Percentiles rank a stretch among this genome's conserved stretches.
Evolutionary conservation across 2,888 invertebrate species (phyloP).

Genomic region (Acanthosoma haemorrhoidale): DNA sequence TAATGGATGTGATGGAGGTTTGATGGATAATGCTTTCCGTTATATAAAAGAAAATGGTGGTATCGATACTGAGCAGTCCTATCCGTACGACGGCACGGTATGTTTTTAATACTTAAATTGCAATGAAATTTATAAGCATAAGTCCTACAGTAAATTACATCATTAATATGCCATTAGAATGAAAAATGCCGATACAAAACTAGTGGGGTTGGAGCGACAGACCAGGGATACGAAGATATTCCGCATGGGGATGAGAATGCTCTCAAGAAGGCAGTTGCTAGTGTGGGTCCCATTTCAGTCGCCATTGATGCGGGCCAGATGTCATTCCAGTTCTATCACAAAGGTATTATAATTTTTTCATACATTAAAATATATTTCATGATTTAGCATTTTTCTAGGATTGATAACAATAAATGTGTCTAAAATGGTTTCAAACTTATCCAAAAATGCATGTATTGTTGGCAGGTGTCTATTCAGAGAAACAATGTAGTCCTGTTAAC

Average conservation of each 20-base stretch:
- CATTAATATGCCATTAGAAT: conserved; percentile 37
- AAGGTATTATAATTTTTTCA: conserved; percentile 7
- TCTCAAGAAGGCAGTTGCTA: conserved; percentile 71
- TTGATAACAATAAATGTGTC: too few relatives aligned
- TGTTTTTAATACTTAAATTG: not conserved
- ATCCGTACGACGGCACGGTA: conserved; percentile 74
- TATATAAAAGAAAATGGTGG: conserved; percentile 79
- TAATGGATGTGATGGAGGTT: conserved; percentile 83
- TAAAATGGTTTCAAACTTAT: too few relatives aligned
- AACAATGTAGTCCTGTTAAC: conserved; percentile 60
- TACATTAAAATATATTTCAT: too few relatives aligned
- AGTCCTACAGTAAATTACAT: too few relatives aligned
- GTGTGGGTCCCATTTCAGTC: conserved; percentile 76
- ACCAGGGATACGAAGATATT: conserved; percentile 74
- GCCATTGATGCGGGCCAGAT: conserved; percentile 83
- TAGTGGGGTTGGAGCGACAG: conserved; percentile 66
- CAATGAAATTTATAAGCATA: too few relatives aligned
- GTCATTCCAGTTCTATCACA: conserved; percentile 73
- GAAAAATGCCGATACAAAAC: conserved; percentile 55
- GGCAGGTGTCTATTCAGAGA: conserved; percentile 68
- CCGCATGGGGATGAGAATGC: conserved; percentile 65
- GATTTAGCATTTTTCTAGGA: too few relatives aligned
- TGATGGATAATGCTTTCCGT: conserved; percentile 76
- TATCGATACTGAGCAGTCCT: conserved; percentile 79
- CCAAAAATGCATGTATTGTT: conserved; percentile 34